Conservation (phyloP, 2,113 vertebrate genomes). For the Lynx canadensis region DNA sequence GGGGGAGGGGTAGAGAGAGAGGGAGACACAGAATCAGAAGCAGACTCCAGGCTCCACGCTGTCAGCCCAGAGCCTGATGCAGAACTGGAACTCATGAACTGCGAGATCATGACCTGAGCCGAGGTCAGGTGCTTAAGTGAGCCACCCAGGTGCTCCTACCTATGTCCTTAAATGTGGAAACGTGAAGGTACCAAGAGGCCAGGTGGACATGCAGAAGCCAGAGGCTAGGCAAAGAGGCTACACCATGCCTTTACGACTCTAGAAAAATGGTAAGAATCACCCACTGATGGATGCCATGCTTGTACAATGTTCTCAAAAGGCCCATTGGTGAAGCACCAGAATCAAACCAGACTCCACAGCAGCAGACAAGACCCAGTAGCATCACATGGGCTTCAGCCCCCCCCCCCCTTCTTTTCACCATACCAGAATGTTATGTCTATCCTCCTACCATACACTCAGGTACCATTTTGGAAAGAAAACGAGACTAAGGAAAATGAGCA, state of each 20-base stretch:
- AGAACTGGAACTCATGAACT: too few species aligned
- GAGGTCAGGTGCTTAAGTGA: too few species aligned
- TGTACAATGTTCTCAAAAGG: neutral
- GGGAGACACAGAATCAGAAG: too few species aligned
- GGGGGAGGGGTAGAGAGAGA: too few species aligned
- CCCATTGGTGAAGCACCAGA: neutral
- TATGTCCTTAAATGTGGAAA: neutral
- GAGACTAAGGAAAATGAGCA: neutral
- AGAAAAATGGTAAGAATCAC: neutral
- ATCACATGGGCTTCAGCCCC: neutral
- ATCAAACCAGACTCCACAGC: neutral
- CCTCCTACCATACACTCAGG: neutral
- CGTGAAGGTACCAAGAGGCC: neutral
- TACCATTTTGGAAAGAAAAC: neutral
- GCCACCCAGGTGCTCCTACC: too few species aligned
- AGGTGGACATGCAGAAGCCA: neutral
- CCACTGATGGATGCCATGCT: neutral
- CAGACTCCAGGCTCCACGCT: too few species aligned
- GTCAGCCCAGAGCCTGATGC: too few species aligned
- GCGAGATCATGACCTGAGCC: too few species aligned
- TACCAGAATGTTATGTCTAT: neutral
- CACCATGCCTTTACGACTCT: neutral
- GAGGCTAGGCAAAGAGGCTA: neutral
- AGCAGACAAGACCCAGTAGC: neutral
- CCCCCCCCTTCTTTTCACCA: neutral